A percentile compares a stretch with the other conserved stretches of the same genome.
These are phyloP conservation scores for Schizopygopsis pylzovi DNA, from an alignment of 2,797 vertebrate genomes.

Conservation along the genomic window DNA sequence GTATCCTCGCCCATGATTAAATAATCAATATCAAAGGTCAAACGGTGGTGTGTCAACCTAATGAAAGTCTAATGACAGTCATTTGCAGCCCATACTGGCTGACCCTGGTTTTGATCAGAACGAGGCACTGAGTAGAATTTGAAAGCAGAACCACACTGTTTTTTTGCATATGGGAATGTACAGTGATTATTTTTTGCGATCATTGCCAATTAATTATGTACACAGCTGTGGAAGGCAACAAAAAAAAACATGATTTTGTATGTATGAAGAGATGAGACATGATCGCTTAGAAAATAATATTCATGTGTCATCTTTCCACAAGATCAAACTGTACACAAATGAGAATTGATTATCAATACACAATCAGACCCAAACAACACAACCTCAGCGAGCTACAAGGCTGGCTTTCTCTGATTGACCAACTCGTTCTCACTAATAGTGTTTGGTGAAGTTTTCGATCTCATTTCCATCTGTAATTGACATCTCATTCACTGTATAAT, in stretches of 20 bases:
- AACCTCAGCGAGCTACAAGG: not conserved
- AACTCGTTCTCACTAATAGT: not conserved
- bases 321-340: conserved; percentile 2
- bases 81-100: conserved; percentile 50
- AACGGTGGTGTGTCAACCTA: conserved; percentile 61
- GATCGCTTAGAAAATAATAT: conserved; percentile 9
- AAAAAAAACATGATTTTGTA: not conserved
- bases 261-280: not conserved
- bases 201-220: conserved; percentile 12
- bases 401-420: conserved; percentile 7
- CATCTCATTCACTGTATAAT: not conserved
- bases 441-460: conserved; percentile 5
- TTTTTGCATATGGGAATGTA: conserved; percentile 20
- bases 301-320: not conserved
- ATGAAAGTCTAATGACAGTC: conserved; percentile 69
- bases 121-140: conserved; percentile 62
- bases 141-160: not conserved
- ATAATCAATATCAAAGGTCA: conserved; percentile 61
- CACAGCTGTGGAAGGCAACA: conserved; percentile 19
- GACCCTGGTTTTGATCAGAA: conserved; percentile 61
- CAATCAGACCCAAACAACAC: conserved; percentile 18
- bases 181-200: conserved; percentile 16
- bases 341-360: conserved; percentile 17
- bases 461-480: conserved; percentile 11
- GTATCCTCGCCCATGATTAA: conserved; percentile 58